Conservation (phyloP, 2,113 vertebrate species). For the Orientallactaga bullata region DNA sequence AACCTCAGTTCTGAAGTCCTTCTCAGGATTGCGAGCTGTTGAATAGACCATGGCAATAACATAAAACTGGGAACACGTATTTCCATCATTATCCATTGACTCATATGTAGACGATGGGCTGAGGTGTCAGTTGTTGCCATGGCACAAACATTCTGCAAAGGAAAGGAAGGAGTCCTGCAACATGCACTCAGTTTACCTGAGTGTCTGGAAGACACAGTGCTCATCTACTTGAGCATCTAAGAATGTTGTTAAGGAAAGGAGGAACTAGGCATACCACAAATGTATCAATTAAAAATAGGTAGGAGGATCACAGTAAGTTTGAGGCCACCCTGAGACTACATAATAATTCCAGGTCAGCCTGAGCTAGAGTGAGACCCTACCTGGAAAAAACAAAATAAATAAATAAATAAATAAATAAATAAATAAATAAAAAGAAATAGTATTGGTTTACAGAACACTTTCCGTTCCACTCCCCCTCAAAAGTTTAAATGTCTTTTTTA, state of each 20-base stretch:
- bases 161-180: neutral
- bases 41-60: neutral
- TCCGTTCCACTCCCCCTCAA: neutral
- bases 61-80: neutral
- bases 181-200: neutral
- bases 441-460: neutral
- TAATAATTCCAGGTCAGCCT: too few relatives aligned
- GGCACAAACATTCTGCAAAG: neutral
- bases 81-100: neutral
- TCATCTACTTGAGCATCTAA: neutral
- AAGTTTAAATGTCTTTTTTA: neutral
- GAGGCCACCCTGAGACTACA: too few relatives aligned
- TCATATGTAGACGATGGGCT: neutral
- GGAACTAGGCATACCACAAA: neutral
- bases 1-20: neutral
- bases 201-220: neutral
- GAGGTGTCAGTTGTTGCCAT: neutral
- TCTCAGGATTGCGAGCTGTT: neutral
- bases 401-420: too few relatives aligned
- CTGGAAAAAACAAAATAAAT: too few relatives aligned
- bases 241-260: constrained; percentile 24
- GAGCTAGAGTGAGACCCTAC: too few relatives aligned
- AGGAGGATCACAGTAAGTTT: too few relatives aligned
- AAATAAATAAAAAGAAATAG: too few relatives aligned
- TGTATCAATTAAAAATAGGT: neutral